Evolutionary conservation across 2,888 invertebrate species (phyloP).

Genomic region (Brenthis ino): DNA sequence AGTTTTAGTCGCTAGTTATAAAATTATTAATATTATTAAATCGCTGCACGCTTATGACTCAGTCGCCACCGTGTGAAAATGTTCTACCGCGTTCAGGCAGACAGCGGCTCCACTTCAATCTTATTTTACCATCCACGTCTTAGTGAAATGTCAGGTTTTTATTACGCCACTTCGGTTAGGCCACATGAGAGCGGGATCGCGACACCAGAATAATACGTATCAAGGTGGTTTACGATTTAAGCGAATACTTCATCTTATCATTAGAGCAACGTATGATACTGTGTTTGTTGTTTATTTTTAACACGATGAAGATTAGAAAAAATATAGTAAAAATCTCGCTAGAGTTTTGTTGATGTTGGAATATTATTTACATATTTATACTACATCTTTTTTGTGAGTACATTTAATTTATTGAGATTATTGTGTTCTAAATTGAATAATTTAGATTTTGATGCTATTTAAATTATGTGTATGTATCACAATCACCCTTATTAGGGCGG

Average conservation of each 20-base stretch:
- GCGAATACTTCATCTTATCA: slow-evolving; percentile 16
- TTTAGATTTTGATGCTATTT: too few relatives aligned
- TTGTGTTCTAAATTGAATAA: too few relatives aligned
- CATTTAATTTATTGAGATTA: too few relatives aligned
- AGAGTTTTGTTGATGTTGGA: too few relatives aligned
- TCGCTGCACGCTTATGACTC: slow-evolving; percentile 34
- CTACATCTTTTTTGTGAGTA: too few relatives aligned
- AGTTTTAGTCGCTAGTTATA: too few relatives aligned
- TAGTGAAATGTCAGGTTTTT: slow-evolving; percentile 59
- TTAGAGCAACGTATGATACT: neutral
- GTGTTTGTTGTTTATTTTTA: neutral
- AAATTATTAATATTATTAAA: neutral
- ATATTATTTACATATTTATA: too few relatives aligned
- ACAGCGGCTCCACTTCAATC: slow-evolving; percentile 60
- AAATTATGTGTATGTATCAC: too few relatives aligned
- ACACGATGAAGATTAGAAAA: neutral
- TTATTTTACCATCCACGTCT: slow-evolving; percentile 69
- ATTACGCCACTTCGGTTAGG: slow-evolving; percentile 41
- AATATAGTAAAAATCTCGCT: neutral
- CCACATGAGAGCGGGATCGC: slow-evolving; percentile 36
- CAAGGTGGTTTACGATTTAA: slow-evolving; percentile 29
- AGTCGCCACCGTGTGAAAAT: slow-evolving; percentile 45
- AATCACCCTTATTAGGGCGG: too few relatives aligned
- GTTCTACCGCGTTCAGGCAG: slow-evolving; percentile 54
- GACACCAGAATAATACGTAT: slow-evolving; percentile 27